Conservation (phyloP, 1,140 invertebrate genomes). For the Callitettix versicolor region DNA sequence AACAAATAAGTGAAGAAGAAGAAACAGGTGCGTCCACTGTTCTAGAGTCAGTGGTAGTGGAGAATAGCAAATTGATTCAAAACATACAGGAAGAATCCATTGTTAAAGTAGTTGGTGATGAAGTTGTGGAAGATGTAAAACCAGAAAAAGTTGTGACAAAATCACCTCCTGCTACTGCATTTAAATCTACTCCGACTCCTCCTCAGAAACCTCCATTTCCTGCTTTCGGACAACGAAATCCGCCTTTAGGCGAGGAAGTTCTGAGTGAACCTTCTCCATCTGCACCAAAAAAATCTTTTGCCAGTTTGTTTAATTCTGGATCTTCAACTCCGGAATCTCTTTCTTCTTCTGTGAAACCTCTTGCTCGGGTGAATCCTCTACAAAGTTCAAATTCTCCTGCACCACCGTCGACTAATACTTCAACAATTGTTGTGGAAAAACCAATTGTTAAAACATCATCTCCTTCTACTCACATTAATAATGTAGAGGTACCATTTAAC, state of each 20-base stretch:
- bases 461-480: not conserved
- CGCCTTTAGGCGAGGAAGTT: not conserved
- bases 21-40: not conserved
- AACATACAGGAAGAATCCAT: no score
- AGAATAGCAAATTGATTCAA: not conserved
- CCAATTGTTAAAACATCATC: not conserved
- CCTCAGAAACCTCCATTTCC: conserved; percentile 4
- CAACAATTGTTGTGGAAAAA: not conserved
- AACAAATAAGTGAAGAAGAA: not conserved
- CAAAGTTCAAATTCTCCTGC: not conserved
- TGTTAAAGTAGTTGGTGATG: not conserved
- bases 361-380: not conserved
- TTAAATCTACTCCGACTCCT: not conserved
- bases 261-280: not conserved
- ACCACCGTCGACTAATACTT: not conserved
- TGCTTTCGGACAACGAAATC: not conserved
- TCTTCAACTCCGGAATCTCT: not conserved
- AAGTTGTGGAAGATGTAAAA: not conserved
- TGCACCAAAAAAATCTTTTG: conserved; percentile 3
- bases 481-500: not conserved
- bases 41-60: not conserved
- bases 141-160: not conserved
- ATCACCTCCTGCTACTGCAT: conserved; percentile 1
- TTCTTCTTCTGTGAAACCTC: not conserved
- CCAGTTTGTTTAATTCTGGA: conserved; percentile 4